A percentile compares a stretch with the other conserved stretches of the same genome.
Evolutionary conservation across 1,140 invertebrate genomes (phyloP).

Genomic region (Luehdorfia chinensis): DNA sequence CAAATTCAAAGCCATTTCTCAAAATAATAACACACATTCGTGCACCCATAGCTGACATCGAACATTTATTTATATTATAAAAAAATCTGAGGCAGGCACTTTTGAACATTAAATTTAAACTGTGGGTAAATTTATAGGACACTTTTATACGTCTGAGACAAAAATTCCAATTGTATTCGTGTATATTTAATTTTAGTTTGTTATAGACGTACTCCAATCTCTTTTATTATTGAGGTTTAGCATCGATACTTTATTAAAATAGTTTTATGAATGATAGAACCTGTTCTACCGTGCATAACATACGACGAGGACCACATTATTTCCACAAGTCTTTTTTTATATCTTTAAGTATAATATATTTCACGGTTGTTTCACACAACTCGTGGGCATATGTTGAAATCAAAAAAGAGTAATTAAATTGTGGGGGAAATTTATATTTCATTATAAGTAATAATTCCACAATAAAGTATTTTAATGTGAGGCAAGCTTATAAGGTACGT

Average conservation of each 20-base stretch:
- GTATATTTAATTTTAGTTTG: constrained; percentile 77
- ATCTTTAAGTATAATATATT: constrained; percentile 8
- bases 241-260: constrained; percentile 69
- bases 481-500: too few relatives aligned
- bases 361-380: constrained; percentile 4
- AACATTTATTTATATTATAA: constrained; percentile 70
- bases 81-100: constrained; percentile 69
- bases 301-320: constrained; percentile 27
- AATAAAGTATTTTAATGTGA: too few relatives aligned
- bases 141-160: constrained; percentile 75
- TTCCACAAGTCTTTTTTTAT: constrained; percentile 17
- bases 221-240: constrained; percentile 66
- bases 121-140: constrained; percentile 76
- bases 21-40: constrained; percentile 68
- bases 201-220: constrained; percentile 65
- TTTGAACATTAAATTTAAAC: constrained; percentile 76
- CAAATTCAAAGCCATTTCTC: constrained; percentile 70
- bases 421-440: background rate
- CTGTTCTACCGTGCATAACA: constrained; percentile 28
- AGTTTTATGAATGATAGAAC: constrained; percentile 68
- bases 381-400: background rate
- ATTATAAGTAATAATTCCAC: background rate
- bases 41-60: constrained; percentile 65
- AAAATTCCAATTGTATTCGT: constrained; percentile 74
- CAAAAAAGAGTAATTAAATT: constrained; percentile 5